phyloP scores from a whole-genome alignment of 2,113 vertebrate species.

The Brachirus orientalis region DNA sequence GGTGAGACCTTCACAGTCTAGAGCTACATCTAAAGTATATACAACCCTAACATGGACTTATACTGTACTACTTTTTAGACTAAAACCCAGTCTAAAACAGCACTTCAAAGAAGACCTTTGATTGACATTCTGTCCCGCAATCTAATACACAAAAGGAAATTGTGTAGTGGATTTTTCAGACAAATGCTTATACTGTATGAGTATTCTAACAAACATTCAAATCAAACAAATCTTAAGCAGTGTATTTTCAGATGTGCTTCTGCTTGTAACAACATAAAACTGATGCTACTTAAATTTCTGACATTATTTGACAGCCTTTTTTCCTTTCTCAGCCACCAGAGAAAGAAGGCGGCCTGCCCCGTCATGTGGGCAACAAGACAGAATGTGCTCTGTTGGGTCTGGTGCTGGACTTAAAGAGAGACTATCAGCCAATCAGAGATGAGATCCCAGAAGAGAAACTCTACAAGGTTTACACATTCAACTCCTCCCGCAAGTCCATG shows the following conservation, averaged over 20 bases:
- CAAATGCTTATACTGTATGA: too few species aligned
- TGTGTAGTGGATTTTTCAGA: too few species aligned
- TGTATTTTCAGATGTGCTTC: too few species aligned
- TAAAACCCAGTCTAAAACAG: too few species aligned
- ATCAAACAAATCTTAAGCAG: too few species aligned
- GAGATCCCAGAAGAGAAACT: conserved; percentile 95
- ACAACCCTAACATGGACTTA: background rate
- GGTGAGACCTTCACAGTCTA: conserved; percentile 78
- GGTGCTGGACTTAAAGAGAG: conserved; percentile 90
- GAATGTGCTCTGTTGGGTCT: conserved; percentile 94
- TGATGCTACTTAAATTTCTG: background rate
- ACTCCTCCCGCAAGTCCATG: conserved; percentile 97
- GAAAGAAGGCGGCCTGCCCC: conserved; percentile 93
- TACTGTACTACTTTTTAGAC: background rate
- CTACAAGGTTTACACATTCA: conserved; percentile 98
- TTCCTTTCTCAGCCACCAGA: conserved; percentile 86
- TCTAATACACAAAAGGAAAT: background rate
- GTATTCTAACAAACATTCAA: too few species aligned
- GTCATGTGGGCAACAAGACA: conserved; percentile 97
- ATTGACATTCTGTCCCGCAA: too few species aligned
- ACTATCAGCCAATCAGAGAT: conserved; percentile 91
- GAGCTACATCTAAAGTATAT: background rate
- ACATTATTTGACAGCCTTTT: conserved; percentile 4
- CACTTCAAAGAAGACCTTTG: too few species aligned
- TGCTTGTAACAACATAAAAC: too few species aligned